Evolutionary conservation across 2,113 vertebrate genomes (phyloP), one percentile per base, ranked within the genome.

Genomic region (Nothoprocta pentlandii): DNA sequence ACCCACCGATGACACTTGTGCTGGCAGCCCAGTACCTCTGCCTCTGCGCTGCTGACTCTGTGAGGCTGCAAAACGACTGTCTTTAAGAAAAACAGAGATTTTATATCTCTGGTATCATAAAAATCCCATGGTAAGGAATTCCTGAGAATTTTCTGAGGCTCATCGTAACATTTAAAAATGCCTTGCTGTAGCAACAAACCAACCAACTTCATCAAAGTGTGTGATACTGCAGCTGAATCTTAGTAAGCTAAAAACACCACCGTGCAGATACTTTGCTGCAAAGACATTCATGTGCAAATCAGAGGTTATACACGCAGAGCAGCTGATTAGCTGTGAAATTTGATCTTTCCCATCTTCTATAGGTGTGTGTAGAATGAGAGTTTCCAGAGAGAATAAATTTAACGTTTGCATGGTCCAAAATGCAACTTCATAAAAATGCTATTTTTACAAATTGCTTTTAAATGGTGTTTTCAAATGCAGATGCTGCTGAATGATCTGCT

Each of bases 381-480:
- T 92, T 94, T 71, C 67, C 70, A 59, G 77, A 62, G 70, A 79
- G 49, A 80, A 47, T 88, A 47, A 90, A 62, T 82, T 74, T 74
- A 91, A 51, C n/a, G 56, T 66, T 90, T 95, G 41, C 34, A 20
- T 80, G 44, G 32, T 90, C 66, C 21, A 79, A 47, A n/a, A 61
- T 89, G n/a, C 32, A 80, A 25, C 61, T 88, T 80, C 61, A 70
- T 86, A 75, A 88, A 80, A 75, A 75, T 74, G 44, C 71, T 88
- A 53, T 67, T 93, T 96, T 93, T 94, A 68, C 62, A 93, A 80
- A 89, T 96, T 92, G 20, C 23, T 94, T 97, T 93, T 73, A 77
- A 79, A 82, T 93, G 64, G 14, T 74, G 23, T 13, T 46, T 95
- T 91, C 77, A 87, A 32, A 92, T 66, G 59, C 71, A 78, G 59